Base-by-base conservation (phyloP, 1,140 invertebrate species). In the Penaeus chinensis region DNA sequence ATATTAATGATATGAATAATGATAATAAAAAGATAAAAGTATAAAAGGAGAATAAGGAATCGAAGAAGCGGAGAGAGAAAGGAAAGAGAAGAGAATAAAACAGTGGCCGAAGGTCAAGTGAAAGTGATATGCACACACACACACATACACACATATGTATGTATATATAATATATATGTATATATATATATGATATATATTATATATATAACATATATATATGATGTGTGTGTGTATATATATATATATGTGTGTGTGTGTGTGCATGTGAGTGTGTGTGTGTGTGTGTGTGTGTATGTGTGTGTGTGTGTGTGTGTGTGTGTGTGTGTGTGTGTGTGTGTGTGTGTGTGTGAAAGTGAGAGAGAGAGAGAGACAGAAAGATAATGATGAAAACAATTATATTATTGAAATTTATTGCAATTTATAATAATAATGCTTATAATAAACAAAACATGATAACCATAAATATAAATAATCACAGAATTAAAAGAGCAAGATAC, bases 121-220 rank as follows among this genome's bases (percentile, higher is more conserved):
- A n/a, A 82, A 7, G 13, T 66, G 32, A 42, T 77, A 22, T 54
- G 10, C 2, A 54, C 10, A 54, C 10, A 54, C 10, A 54, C 10
- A 54, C 10, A 66, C 42, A 69, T 82, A 63, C 32, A 42, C 66
- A 65, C 66, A 63, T 82, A 65, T 65, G 66, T 82, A 65, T 82
- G 24, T 63, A 65, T 63, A 82, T 82, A 66, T 63, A 32, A 66
- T 20, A 82, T 65, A 82, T 69, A 63, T 69, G 69, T 69, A 82
- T 82, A 82, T 82, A 82, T 82, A 82, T 82, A 82, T 82, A 69
- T 82, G n/a, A 82, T 82, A 82, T 82, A 82, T 82, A 82, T 82
- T 74, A 74, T 54, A 66, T 69, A 69, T 82, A 63, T 65, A 42
- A 65, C 69, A 63, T 69, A 65, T 65, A 82, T 69, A 65, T 82